Base-by-base conservation (phyloP, 2,797 vertebrate species). In the Naso thynnoides region DNA sequence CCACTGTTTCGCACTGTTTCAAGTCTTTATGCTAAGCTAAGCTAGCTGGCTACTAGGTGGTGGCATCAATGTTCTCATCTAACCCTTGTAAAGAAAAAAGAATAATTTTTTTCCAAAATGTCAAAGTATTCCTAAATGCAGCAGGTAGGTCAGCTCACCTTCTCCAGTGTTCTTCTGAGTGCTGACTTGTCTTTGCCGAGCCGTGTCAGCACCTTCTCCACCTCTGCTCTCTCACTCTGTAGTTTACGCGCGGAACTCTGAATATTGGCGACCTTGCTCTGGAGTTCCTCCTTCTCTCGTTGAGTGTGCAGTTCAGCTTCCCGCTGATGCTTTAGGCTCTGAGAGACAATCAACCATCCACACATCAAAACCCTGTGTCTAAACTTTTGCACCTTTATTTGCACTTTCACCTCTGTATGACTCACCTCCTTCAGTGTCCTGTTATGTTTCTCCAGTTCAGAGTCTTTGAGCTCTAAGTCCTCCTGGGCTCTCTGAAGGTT, bases 131-230 rank as follows among this genome's bases (percentile, higher is more conserved):
- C 14, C 58, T 1, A 50, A 54, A 26, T 63, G 41, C 21, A 68
- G 31, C 38, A 56, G 57, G 62, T 7, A 16, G 61, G 24, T 49
- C 21, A 45, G 53, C 82, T 81, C 74, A 96, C 95, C 94, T 95
- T 95, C 79, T 94, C 93, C 72, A 95, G 85, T 1, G 90, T 86
- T 64, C 89, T 94, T 47, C 92, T 94, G 18, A 95, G 88, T 5
- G 89, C 78, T 42, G 86, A 82, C 79, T 88, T 95, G 67, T 94
- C 94, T 86, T 94, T 95, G 47, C 88, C 73, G 1, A 95, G 84
- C 7, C 87, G 89, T 2, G 78, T 47, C 29, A 93, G 62, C 10
- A 62, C 67, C 52, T 84, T 90, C 70, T 94, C 93, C 79, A 92
- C 68, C 68, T 95, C 93, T 13, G 83, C 86, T 78, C 83, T 93